phyloP scores from a whole-genome alignment of 2,797 vertebrate genomes.

The Pseudochirops cupreus region DNA sequence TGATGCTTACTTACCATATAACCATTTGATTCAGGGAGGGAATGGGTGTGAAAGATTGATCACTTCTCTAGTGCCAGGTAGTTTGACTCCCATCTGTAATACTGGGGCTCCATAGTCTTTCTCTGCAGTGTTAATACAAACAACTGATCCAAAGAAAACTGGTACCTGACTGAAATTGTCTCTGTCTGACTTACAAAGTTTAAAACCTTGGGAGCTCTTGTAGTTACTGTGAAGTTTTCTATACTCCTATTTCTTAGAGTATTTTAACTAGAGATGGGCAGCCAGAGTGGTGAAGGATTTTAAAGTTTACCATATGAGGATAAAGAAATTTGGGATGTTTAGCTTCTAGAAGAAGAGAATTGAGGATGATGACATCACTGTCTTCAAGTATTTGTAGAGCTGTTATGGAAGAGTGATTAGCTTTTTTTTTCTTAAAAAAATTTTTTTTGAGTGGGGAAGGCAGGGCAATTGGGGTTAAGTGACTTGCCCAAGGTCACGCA shows the following conservation, averaged over 20 bases:
- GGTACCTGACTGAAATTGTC: neutral
- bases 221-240: neutral
- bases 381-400: neutral
- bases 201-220: neutral
- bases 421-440: neutral
- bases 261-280: neutral
- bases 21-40: neutral
- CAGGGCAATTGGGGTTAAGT: no score
- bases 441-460: no score
- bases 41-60: neutral
- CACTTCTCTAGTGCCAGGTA: neutral
- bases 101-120: neutral
- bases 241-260: neutral
- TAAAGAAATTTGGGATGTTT: neutral
- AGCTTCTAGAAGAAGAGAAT: neutral
- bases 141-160: neutral
- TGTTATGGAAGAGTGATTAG: neutral
- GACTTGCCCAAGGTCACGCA: no score
- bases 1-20: neutral
- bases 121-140: neutral
- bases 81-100: neutral
- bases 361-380: neutral
- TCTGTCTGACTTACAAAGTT: neutral
- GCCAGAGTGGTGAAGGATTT: neutral
- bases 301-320: neutral